phyloP scores from a whole-genome alignment of 1,140 invertebrate species.

The Melitaea cinxia region DNA sequence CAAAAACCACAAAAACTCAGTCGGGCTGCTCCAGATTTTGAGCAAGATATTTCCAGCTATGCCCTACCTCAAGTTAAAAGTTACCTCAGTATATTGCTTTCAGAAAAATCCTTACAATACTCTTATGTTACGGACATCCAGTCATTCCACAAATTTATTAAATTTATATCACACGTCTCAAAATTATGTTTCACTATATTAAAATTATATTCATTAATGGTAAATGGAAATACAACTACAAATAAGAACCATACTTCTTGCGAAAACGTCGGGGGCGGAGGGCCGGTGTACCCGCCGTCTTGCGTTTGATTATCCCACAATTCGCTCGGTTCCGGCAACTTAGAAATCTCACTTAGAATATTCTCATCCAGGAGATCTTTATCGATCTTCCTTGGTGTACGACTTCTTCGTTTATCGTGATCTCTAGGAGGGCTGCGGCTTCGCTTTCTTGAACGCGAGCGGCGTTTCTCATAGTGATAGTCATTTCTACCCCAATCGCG shows the following conservation, averaged over 20 bases:
- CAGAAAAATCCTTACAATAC: no score
- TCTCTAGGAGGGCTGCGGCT: slow-evolving; percentile 51
- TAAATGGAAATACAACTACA: neutral
- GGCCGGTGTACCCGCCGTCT: slow-evolving; percentile 38
- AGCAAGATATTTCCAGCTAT: no score
- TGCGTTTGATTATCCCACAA: slow-evolving; percentile 70
- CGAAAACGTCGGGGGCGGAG: slow-evolving; percentile 40
- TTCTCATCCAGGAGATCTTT: slow-evolving; percentile 73
- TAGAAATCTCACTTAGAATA: slow-evolving; percentile 69
- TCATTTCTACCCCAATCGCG: slow-evolving; percentile 41
- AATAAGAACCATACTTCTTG: slow-evolving; percentile 43
- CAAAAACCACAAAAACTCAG: no score
- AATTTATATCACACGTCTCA: no score
- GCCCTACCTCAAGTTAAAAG: no score
- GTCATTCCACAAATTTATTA: no score
- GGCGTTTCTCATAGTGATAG: slow-evolving; percentile 43
- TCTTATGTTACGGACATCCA: no score
- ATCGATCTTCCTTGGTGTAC: slow-evolving; percentile 56
- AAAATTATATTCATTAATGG: no score
- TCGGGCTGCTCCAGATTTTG: no score
- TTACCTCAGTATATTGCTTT: no score
- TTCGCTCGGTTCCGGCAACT: slow-evolving; percentile 68
- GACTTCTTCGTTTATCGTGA: slow-evolving; percentile 50
- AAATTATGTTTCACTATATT: no score
- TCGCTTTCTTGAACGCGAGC: slow-evolving; percentile 40